Evolutionary conservation across 2,888 invertebrate genomes (phyloP), one percentile per base, ranked within the genome.

Genomic region (Sinelater perroti): DNA sequence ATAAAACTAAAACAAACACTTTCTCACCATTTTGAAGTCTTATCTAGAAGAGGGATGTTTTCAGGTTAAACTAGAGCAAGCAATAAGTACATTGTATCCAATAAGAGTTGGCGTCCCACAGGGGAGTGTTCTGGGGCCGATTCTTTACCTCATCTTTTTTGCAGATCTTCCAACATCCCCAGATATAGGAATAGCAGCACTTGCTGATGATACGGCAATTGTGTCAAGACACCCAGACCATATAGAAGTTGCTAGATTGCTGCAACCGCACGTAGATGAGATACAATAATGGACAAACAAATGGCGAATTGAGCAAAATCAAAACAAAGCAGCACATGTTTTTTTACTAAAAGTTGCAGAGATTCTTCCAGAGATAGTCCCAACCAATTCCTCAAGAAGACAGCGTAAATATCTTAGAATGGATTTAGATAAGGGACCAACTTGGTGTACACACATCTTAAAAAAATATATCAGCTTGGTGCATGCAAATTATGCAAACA

Each of bases 71-170:
- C 10, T 8, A 5, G 11, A 31, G 5, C 31, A 17, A n/a, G 11
- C 18, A 54, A 42, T 8, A 58, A 61, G 26, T 7, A 30, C 28
- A 40, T 59, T 16, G 60, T n/a, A 31, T 6, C n/a, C 6, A 3
- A 31, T 31, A 10, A 31, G 4, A 10, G n/a, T 17, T 8, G 35
- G 62, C 2, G 61, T 63, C 20, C 61, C 59, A 1, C 65, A 67
- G 52, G 62, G 63, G 3, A 66, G 62, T 16, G 47, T 63, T 2
- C 58, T 66, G 10, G 61, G 60, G 6, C 65, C 63, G 7, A 49
- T 64, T 1, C 20, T 36, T 8, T 49, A 49, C 24, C 10, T 36
- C 0, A n/a, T 49, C 3, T 38, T 54, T 18, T 62, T 62, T 10
- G 42, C 61, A 26, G 60, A 64, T 24, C 28, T 66, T 4, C 65